Base-by-base conservation (phyloP, 1,140 invertebrate genomes). In the Parasteatoda tepidariorum region DNA sequence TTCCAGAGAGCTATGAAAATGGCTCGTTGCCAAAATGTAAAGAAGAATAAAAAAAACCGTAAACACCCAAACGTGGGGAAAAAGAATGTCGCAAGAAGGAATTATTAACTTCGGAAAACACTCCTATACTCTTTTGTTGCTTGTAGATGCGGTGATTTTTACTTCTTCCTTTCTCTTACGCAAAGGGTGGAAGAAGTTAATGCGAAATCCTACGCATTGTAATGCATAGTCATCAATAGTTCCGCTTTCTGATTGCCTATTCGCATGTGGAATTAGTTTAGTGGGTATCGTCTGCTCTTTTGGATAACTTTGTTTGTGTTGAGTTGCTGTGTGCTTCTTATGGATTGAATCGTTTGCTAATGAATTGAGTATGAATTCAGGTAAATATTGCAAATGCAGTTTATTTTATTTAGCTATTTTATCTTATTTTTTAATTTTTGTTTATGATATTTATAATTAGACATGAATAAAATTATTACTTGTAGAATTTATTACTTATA, bases 11-110 rank as follows among this genome's bases (percentile, higher is more conserved):
- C n/a, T n/a, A n/a, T n/a, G n/a, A n/a, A n/a, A 7, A 59, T 59
- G 55, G 55, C 55, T 59, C 22, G 15, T 24, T 59, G 55, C 55
- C 55, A 59, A 59, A n/a, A 9, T 59, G 6, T n/a, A 24, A 4
- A 5, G 15, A 18, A n/a, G 55, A 18, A n/a, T n/a, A n/a, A n/a
- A n/a, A n/a, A 59, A 59, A 59, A 24, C 55, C 15, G 55, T 24
- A 59, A 59, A 59, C 55, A 59, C 55, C 55, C 55, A 24, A 59
- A 59, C 57, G 24, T n/a, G 57, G 57, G 24, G 24, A 59, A 59
- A 59, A 59, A 59, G 57, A n/a, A 59, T 59, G 57, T 59, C 9
- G 57, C 57, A 59, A 59, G 24, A 59, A 26, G 57, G 57, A 59
- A 59, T 59, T 48, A 48, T 48, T 48, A 48, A 48, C 38, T 48